Evolutionary conservation across 2,888 invertebrate genomes (phyloP).

Genomic region (Timema podura): DNA sequence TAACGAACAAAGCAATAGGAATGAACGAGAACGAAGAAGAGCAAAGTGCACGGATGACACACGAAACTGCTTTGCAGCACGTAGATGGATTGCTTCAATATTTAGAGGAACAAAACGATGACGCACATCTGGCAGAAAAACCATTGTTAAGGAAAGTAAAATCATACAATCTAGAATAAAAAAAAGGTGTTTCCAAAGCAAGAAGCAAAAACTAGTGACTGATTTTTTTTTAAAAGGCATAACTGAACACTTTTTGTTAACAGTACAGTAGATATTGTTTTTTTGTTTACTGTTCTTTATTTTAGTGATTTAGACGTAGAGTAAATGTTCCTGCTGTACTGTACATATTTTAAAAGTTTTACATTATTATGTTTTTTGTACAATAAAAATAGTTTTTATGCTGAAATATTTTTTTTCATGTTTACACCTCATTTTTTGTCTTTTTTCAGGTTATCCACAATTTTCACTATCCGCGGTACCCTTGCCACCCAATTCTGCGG

Average conservation of each 20-base stretch:
- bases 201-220: too few relatives aligned
- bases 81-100: slow-evolving; percentile 1
- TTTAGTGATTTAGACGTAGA: neutral
- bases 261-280: too few relatives aligned
- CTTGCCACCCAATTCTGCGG: neutral
- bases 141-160: neutral
- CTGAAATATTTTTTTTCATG: neutral
- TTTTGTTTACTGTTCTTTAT: too few relatives aligned
- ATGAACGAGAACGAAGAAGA: neutral
- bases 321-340: neutral
- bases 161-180: slow-evolving; percentile 9
- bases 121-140: slow-evolving; percentile 1
- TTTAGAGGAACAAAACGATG: neutral
- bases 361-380: neutral
- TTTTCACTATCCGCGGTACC: neutral
- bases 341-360: neutral
- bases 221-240: too few relatives aligned
- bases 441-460: neutral
- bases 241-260: too few relatives aligned
- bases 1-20: slow-evolving; percentile 1
- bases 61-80: slow-evolving; percentile 1
- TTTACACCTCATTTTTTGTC: neutral
- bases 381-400: neutral
- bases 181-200: slow-evolving; percentile 5
- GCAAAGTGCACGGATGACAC: neutral